Base-by-base conservation (phyloP, 2,888 invertebrate species). In the Agrotis segetum region DNA sequence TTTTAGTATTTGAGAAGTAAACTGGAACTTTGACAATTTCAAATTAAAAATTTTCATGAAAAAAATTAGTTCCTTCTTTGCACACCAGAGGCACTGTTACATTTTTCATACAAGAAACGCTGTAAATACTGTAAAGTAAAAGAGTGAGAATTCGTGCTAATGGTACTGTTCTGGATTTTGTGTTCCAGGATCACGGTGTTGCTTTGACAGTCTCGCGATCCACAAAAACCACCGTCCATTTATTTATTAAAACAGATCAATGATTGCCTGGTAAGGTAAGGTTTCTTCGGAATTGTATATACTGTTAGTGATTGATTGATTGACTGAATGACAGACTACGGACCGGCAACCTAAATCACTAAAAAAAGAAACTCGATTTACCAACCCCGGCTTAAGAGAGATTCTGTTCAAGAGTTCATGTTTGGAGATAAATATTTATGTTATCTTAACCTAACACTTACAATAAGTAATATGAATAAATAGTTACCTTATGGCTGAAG, bases 281-380 rank as follows among this genome's bases (percentile, higher is more conserved):
- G n/a, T n/a, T 55, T 17, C 29, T n/a, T 6, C n/a, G 34, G 34
- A 56, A 56, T n/a, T 55, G 29, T 55, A 29, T 56, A n/a, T 34
- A 19, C 56, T 11, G 24, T 13, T 17, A 17, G 49, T 44, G 62
- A 78, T 78, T 59, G 79, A 79, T 75, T 2, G 72, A 63, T 60
- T 44, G 53, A 40, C 64, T 71, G 44, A 63, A 19, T 34, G 34
- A 63, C 47, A 78, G 29, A 29, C 5, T 24, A 21, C 24, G 58
- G n/a, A 0, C 19, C 50, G 14, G 1, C 21, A 49, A 9, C 78
- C 74, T 58, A 34, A 49, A 46, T 24, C 19, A 47, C 50, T 21
- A 40, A 58, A 60, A 71, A 78, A 56, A 71, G 21, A 44, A 58
- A 52, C 16, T 53, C 7, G 24, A 44, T 49, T 64, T 16, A 29